Evolutionary conservation across 2,888 invertebrate species (phyloP), one percentile per base, ranked within the genome.

Genomic region (Venusia cambrica): DNA sequence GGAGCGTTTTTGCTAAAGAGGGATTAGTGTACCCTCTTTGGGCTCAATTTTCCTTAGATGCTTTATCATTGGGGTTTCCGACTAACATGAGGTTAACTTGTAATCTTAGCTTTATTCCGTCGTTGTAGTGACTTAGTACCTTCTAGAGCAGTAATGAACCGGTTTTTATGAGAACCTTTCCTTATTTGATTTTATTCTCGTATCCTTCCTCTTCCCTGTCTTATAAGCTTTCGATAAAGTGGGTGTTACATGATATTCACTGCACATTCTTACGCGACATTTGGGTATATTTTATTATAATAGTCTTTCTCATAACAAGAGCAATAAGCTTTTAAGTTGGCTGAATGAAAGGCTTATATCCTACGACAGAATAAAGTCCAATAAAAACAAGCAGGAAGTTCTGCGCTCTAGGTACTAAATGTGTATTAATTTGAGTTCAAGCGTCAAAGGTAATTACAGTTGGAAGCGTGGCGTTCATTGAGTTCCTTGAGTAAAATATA

Each of bases 1-100:
- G 77, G 73, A 83, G 84, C 84, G 87, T 87, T 87, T 87, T 87
- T 85, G 84, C 84, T 84, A 84, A 85, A 85, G 83, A 84, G 83
- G 85, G 87, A 85, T 87, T 85, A 87, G 76, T 76, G 71, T 79
- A 83, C 84, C 84, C 87, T 79, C 71, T 70, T 69, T 73, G 63
- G 63, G 73, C 77, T 69, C 77, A 77, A 80, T 80, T 79, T 80
- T 83, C 77, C 81, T 77, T 72, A 81, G 84, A 83, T 83, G 85
- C 84, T 85, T 85, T 85, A 84, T 87, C 85, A 85, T 85, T 85
- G 79, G 83, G 83, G 75, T 75, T 78, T 76, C 72, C 73, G 74
- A 73, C 81, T 77, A 84, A 85, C 85, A 85, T 83, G 84, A 85
- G 87, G 85, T 85, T 85, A 84, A 85, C 85, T 84, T 85, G 84